Base-by-base conservation (phyloP, 2,797 vertebrate genomes). In the Spinus olivaceus region DNA sequence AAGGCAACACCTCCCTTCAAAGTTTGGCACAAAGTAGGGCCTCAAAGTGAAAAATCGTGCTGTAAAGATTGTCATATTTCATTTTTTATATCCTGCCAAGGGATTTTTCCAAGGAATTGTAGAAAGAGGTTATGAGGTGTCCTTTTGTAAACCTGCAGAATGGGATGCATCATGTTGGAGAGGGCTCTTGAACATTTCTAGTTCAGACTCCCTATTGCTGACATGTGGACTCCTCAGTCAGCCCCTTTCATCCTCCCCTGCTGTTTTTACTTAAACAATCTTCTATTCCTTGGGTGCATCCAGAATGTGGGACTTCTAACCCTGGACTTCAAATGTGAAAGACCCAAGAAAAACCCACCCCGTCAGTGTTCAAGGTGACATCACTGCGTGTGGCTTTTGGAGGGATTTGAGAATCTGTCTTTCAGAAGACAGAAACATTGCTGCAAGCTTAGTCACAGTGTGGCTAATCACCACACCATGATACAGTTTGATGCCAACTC, bases 351-450 rank as follows among this genome's bases (percentile, higher is more conserved):
- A 93, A 93, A 39, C 39, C 76, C 59, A 47, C 20, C 22, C 81
- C 90, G 82, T 76, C 72, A 90, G 19, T 72, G 35, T 79, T 90
- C 85, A 91, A 88, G 87, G 85, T 94, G 91, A 94, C 87, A 90
- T 91, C 90, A 94, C 35, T 59, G 30, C 42, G 1, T 94, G 77
- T 72, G 90, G 94, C 35, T 95, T 96, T 88, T 88, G 79, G 87
- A 91, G 4, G 30, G 65, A 74, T 81, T 94, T 91, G 50, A 83
- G 85, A 83, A 69, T 78, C 50, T 51, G 2, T 76, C 76, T 94
- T 95, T 94, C n/a, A n/a, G n/a, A n/a, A 94, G 94, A 90, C 42
- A 65, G 91, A 90, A 95, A 92, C 79, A 88, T 65, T 88, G 61
- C 85, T 94, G 53, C 61, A 81, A 92, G 85, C 61, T 94, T 88